phyloP scores from a whole-genome alignment of 2,113 vertebrate species.

The Arenaria interpres region DNA sequence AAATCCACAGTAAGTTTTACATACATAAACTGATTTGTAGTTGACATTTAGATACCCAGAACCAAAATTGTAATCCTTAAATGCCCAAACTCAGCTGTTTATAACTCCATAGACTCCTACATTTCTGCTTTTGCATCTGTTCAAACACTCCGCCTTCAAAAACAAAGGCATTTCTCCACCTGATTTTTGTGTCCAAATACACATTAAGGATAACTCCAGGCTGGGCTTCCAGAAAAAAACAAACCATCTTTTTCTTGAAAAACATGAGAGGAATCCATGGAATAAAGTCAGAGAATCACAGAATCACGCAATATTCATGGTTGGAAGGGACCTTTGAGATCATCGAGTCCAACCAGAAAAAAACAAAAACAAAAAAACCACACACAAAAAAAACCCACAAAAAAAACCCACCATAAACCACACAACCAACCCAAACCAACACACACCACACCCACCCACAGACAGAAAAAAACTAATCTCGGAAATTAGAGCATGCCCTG shows the following conservation, averaged over 20 bases:
- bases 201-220: not conserved
- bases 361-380: too few species aligned
- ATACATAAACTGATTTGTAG: not conserved
- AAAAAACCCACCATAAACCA: too few species aligned
- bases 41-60: not conserved
- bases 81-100: not conserved
- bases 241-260: not conserved
- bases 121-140: not conserved
- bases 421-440: too few species aligned
- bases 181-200: not conserved
- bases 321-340: too few species aligned
- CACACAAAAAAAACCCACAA: too few species aligned
- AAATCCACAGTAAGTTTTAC: not conserved
- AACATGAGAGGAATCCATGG: not conserved
- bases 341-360: too few species aligned
- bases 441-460: too few species aligned
- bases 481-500: too few species aligned
- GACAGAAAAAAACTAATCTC: too few species aligned
- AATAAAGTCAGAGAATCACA: not conserved
- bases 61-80: not conserved
- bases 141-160: not conserved
- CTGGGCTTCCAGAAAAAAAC: not conserved
- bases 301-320: too few species aligned
- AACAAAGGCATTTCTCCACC: not conserved
- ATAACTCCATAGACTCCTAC: not conserved